Conservation (phyloP, 2,113 vertebrate species). For the Arothron firmamentum region DNA sequence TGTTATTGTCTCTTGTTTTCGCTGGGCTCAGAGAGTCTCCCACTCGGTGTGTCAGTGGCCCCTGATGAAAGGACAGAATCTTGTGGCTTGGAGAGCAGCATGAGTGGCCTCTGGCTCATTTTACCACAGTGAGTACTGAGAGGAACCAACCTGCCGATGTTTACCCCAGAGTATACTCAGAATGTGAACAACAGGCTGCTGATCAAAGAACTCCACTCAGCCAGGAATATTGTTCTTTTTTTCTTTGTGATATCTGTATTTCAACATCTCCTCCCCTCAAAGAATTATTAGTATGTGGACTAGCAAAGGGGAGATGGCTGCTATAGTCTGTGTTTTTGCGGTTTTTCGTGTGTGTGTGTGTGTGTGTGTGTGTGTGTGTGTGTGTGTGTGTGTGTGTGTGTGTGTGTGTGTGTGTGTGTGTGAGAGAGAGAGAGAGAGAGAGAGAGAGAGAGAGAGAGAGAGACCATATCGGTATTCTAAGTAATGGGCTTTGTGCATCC, state of each 20-base stretch:
- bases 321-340: neutral
- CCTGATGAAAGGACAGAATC: slow-evolving; percentile 43
- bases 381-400: neutral
- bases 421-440: too few relatives aligned
- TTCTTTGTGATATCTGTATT: slow-evolving; percentile 30
- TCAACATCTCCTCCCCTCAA: slow-evolving; percentile 4
- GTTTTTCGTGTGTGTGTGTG: neutral
- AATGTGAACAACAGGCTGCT: slow-evolving; percentile 46
- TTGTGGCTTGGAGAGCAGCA: slow-evolving; percentile 37
- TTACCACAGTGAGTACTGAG: slow-evolving; percentile 37
- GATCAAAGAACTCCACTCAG: slow-evolving; percentile 32
- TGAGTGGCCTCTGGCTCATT: slow-evolving; percentile 33
- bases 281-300: too few relatives aligned
- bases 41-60: slow-evolving; percentile 7
- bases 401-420: slow-evolving; percentile 16
- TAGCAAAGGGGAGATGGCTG: neutral
- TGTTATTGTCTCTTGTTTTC: slow-evolving; percentile 38
- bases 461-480: slow-evolving; percentile 48
- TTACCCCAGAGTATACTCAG: slow-evolving; percentile 27
- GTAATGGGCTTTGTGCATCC: slow-evolving; percentile 67
- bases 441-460: too few relatives aligned
- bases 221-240: slow-evolving; percentile 21
- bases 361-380: too few relatives aligned
- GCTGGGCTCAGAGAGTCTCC: slow-evolving; percentile 13
- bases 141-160: slow-evolving; percentile 17